These are phyloP conservation scores for Tachypleus tridentatus DNA, from an alignment of 1,140 invertebrate species.

Conservation along the genomic window DNA sequence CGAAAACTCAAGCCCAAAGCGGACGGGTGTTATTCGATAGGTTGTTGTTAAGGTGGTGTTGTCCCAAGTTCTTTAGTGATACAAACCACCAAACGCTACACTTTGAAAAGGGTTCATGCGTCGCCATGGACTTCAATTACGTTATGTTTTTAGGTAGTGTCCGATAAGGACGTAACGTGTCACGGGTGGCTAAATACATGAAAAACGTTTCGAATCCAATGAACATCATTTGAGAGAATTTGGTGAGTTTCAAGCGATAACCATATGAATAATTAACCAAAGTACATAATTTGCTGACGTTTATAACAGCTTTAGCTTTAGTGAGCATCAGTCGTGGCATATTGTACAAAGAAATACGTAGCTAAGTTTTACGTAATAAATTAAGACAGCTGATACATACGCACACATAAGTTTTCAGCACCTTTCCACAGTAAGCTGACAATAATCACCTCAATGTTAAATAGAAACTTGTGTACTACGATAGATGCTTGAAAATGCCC, in stretches of 20 bases:
- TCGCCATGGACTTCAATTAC: too few species aligned
- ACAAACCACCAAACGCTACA: too few species aligned
- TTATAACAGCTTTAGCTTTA: background rate
- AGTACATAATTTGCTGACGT: too few species aligned
- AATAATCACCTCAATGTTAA: too few species aligned
- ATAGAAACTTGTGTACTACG: too few species aligned
- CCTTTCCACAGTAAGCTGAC: background rate
- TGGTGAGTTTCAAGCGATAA: slow-evolving; percentile 15
- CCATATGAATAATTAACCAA: too few species aligned
- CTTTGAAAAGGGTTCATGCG: too few species aligned
- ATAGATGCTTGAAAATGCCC: too few species aligned
- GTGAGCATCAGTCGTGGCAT: background rate
- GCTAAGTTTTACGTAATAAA: background rate
- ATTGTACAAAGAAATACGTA: background rate
- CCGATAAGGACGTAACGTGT: slow-evolving; percentile 21
- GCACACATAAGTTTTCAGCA: background rate
- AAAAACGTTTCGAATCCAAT: slow-evolving; percentile 24
- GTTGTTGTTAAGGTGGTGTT: too few species aligned
- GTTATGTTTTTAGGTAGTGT: slow-evolving; percentile 24
- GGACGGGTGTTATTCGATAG: too few species aligned
- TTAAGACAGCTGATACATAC: background rate
- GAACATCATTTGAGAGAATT: slow-evolving; percentile 18
- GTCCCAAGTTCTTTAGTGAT: too few species aligned
- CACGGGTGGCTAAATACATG: slow-evolving; percentile 27
- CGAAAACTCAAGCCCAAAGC: too few species aligned